These are phyloP conservation scores for Trachurus trachurus DNA, from an alignment of 2,797 vertebrate genomes.

Conservation along the genomic window DNA sequence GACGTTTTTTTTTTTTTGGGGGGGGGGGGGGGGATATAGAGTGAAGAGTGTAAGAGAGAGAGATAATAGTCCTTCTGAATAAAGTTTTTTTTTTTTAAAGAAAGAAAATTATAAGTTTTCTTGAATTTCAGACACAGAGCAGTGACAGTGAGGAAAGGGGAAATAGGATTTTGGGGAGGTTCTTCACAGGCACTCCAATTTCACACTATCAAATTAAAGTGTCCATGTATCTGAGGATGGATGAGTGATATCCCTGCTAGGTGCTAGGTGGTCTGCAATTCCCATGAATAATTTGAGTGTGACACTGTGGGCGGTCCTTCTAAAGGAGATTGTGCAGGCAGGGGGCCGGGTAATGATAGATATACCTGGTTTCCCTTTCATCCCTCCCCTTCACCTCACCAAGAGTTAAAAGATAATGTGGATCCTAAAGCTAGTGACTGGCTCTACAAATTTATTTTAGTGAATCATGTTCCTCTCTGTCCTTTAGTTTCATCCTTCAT, in stretches of 20 bases:
- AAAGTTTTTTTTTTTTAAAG: conserved; percentile 12
- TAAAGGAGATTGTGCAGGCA: conserved; percentile 73
- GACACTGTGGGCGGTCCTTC: conserved; percentile 70
- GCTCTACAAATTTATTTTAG: conserved; percentile 3
- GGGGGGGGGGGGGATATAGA: not conserved
- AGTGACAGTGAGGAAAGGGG: conserved; percentile 64
- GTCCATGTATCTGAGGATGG: conserved; percentile 73
- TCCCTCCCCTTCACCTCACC: conserved; percentile 51
- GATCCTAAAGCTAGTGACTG: conserved; percentile 30
- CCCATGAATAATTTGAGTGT: conserved; percentile 84
- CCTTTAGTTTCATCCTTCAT: not conserved
- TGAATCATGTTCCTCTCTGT: not conserved
- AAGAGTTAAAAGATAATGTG: conserved; percentile 57
- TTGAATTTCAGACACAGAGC: conserved; percentile 39
- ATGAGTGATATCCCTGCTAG: conserved; percentile 79
- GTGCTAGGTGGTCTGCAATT: conserved; percentile 75
- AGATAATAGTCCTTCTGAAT: conserved; percentile 44
- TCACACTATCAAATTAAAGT: conserved; percentile 83
- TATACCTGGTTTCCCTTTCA: conserved; percentile 68
- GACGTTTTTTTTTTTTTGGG: conserved; percentile 11
- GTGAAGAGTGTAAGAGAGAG: conserved; percentile 23
- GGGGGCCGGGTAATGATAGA: conserved; percentile 79
- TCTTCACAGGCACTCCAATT: conserved; percentile 74
- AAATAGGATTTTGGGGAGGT: conserved; percentile 73
- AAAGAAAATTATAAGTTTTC: conserved; percentile 56